Evolutionary conservation across 2,888 invertebrate genomes (phyloP).

Genomic region (Cetonia aurata): DNA sequence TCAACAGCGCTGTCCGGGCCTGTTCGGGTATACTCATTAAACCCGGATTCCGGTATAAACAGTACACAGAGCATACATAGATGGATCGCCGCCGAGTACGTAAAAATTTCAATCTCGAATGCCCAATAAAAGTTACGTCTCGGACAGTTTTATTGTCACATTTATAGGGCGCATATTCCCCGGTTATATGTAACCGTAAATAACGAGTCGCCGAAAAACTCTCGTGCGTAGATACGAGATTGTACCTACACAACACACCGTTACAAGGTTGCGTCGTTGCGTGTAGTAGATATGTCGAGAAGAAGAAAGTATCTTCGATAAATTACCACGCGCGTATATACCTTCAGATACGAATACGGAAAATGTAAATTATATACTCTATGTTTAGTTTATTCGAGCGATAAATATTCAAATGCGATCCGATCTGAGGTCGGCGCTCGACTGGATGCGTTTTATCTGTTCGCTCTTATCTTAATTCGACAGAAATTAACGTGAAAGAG

Average conservation of each 20-base stretch:
- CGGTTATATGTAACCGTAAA: no score
- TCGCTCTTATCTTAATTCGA: constrained; percentile 15
- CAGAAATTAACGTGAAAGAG: constrained; percentile 1
- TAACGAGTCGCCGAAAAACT: no score
- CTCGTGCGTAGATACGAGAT: no score
- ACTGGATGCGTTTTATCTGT: constrained; percentile 5
- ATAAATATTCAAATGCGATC: constrained; percentile 22
- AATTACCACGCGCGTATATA: no score
- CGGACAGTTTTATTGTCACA: constrained; percentile 26
- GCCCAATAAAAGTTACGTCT: constrained; percentile 25
- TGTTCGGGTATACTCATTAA: no score
- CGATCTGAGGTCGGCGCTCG: not conserved
- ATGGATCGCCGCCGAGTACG: not conserved
- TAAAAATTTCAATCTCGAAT: constrained; percentile 29
- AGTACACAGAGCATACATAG: not conserved
- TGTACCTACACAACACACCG: no score
- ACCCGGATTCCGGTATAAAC: no score
- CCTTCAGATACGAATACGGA: not conserved
- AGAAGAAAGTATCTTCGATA: no score
- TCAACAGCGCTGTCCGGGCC: no score
- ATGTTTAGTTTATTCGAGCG: constrained; percentile 33
- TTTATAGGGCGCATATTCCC: constrained; percentile 15
- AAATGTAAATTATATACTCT: constrained; percentile 30
- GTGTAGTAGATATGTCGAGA: no score
- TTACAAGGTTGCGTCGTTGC: no score